Base-by-base conservation (phyloP, 1,140 invertebrate genomes). In the Conus ventricosus region DNA sequence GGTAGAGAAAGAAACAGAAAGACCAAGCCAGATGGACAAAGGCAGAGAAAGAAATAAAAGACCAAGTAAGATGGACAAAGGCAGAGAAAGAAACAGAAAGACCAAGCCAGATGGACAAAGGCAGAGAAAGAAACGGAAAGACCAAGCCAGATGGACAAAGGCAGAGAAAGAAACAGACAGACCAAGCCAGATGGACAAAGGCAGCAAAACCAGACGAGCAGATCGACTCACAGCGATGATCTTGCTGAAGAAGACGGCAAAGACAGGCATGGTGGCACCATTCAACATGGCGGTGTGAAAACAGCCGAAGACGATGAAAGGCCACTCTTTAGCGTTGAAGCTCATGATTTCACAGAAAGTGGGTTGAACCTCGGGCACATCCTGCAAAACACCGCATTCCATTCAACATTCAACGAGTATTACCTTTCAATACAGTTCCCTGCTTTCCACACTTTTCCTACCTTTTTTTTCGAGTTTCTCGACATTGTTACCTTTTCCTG, bases 161-260 rank as follows among this genome's bases (percentile, higher is more conserved):
- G 10, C 6, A 71, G 20, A 71, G 7, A 71, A 71, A 71, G 67
- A 71, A 1, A n/a, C 23, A 71, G 20, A 71, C 67, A 17, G 1
- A 71, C 20, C 23, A 71, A 71, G 23, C 67, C 4, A 71, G 15
- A 60, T 60, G 57, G 57, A 60, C 57, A 60, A 1, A 60, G 15
- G 15, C 57, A 60, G 8, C 5, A 4, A 60, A 8, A 60, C 1
- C 25, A 81, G 78, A 81, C 8, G 15, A 81, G 20, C 7, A 1
- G 23, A 8, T n/a, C 1, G 7, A 88, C 84, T 25, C 84, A 98
- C 97, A 51, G 97, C 97, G 88, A 97, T 96, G 90, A 98, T 97
- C 94, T 98, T 97, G 85, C 98, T 97, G 88, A 99, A 98, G 11
- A 98, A 95, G 4, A 99, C 95, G 0, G 98, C 97, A 95, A 98